Percentiles rank a stretch among this genome's conserved stretches.
Conservation (phyloP, 2,797 vertebrate genomes). For the Dicrostonyx torquatus region DNA sequence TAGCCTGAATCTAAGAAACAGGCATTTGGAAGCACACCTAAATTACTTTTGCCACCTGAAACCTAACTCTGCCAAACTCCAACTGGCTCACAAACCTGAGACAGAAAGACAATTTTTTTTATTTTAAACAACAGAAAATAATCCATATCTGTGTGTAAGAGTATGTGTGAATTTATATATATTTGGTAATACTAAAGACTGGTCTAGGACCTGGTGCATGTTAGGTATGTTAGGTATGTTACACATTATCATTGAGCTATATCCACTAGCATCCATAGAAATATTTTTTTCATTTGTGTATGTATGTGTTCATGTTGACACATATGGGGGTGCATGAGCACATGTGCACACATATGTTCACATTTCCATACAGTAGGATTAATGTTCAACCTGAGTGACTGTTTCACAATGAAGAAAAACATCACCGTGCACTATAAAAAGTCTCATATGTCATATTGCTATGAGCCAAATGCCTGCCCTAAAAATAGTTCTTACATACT, state of each 20-base stretch:
- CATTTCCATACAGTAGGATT: neutral
- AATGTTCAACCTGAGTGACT: neutral
- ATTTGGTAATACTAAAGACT: no score
- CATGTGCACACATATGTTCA: neutral
- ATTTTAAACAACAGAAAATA: neutral
- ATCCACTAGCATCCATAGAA: neutral
- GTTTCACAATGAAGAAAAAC: constrained; percentile 20
- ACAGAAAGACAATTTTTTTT: neutral
- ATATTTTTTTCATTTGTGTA: neutral
- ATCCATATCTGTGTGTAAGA: neutral
- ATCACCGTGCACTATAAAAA: neutral
- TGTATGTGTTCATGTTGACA: neutral
- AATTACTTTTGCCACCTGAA: neutral
- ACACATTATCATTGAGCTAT: neutral
- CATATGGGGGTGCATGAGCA: neutral
- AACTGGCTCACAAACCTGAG: neutral
- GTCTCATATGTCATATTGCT: neutral
- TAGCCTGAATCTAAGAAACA: neutral
- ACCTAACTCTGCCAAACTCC: neutral
- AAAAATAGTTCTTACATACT: constrained; percentile 4
- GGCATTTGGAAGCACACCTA: neutral
- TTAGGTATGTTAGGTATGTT: no score
- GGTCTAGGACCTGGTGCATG: neutral
- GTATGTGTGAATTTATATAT: neutral
- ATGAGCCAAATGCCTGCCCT: neutral